phyloP scores from a whole-genome alignment of 2,797 vertebrate species.

The Sitta carolinensis region DNA sequence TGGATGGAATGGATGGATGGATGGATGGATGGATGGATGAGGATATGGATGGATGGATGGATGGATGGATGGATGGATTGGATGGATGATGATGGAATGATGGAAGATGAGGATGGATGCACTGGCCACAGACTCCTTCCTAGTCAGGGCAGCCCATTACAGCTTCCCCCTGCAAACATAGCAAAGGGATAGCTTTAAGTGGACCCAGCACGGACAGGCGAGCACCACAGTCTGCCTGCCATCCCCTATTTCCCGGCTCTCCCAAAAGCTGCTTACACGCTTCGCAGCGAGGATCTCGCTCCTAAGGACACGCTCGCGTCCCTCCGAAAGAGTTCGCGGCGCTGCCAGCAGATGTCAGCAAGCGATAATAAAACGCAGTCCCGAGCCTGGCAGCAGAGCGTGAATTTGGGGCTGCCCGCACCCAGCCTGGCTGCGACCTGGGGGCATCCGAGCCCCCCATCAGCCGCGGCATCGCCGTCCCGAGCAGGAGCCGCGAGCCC shows the following conservation, averaged over 20 bases:
- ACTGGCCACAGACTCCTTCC: fast-evolving
- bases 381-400: background rate
- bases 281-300: background rate
- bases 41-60: background rate
- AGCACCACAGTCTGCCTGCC: background rate
- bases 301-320: fast-evolving
- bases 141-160: background rate
- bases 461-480: fast-evolving
- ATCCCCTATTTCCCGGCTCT: fast-evolving
- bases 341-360: constrained; percentile 80
- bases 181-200: fast-evolving
- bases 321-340: constrained; percentile 37
- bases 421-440: background rate
- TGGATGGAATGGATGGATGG: background rate
- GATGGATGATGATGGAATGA: background rate
- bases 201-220: fast-evolving
- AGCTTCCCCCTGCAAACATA: background rate
- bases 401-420: background rate
- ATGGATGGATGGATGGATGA: too few relatives aligned
- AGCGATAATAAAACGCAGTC: constrained; percentile 67
- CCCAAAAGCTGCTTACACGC: background rate
- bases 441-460: background rate
- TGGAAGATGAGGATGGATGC: too few relatives aligned
- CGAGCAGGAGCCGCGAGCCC: background rate
- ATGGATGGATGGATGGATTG: background rate